Base-by-base conservation (phyloP, 2,113 vertebrate genomes). In the Ameiurus melas region DNA sequence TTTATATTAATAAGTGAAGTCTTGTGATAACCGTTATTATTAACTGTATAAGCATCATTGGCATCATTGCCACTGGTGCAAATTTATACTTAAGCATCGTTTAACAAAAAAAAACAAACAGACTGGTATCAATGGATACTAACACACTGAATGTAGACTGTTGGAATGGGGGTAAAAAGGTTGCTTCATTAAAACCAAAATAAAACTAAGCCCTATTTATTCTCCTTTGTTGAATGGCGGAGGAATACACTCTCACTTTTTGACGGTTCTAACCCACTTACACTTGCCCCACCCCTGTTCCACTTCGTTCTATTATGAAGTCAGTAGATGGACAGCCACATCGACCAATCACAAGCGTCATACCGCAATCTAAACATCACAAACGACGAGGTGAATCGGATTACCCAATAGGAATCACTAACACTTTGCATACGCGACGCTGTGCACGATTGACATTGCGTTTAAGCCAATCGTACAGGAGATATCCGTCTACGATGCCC, bases 191-290 rank as follows among this genome's bases (percentile, higher is more conserved):
- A 80, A 20, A 30, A 33, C 4, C 20, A 20, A 30, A 55, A 57
- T 27, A 78, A 53, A 78, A 17, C 78, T 9, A 12, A 83, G 90
- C 27, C 75, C 86, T 91, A 88, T 90, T 87, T 89, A 60, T 20
- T 88, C 36, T 90, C 30, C 53, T 87, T 43, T 58, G 73, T 86
- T 90, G 86, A 90, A 85, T 85, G 88, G 90, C 92, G 91, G 91
- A 92, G 33, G 91, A 87, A 90, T 83, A 91, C 86, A 36, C 30
- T 85, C 22, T 83, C 57, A 5, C 84, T 84, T 90, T 91, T 86
- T 90, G 90, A 89, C 82, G 83, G 85, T 55, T 80, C 78, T 85
- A 83, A 89, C 86, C 86, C 89, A 89, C 89, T 85, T 84, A 57
- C 78, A 27, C 16, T 86, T 66, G 77, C 88, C 80, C 89, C 77